Evolutionary conservation across 2,797 vertebrate genomes (phyloP), one percentile per base, ranked within the genome.

Genomic region (Eupleurogrammus muticus): DNA sequence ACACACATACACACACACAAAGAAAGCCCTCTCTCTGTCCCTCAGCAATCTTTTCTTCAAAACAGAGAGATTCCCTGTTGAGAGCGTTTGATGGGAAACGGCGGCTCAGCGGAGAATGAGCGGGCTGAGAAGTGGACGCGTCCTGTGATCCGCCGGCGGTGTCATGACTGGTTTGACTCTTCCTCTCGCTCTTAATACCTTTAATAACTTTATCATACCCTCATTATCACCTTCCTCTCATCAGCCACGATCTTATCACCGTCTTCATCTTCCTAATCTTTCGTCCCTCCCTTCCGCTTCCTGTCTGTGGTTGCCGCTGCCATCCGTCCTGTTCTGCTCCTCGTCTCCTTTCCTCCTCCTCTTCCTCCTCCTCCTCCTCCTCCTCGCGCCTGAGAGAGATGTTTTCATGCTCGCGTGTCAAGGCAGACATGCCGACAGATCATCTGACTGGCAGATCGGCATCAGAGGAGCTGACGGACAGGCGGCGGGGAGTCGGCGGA

Each of bases 11-110:
- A 10, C 8, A 6, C 28, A 28, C 28, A 28, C 3, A 35, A 49
- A 40, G 52, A 12, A 8, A 16, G 8, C 44, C 62, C 49, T 23
- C 47, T 46, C 44, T 56, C 24, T 55, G 55, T 72, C 70, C 71
- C 57, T 60, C 72, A 66, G 75, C 65, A 66, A 54, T 77, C 46
- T 58, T 74, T 71, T 67, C 60, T 67, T 70, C 11, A 17, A n/a
- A 65, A 44, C 55, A 57, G 64, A 71, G 68, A 70, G 32, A 62
- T 59, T 80, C 42, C 52, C 48, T 62, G 64, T 52, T n/a, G 55
- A 80, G 59, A 66, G 16, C 46, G 61, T 58, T 80, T 60, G 65
- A 73, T 81, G 73, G 47, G 64, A 74, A 75, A 66, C 14, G 2
- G 72, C 77, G 23, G 42, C 61, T 83, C 60, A 48, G 68, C 63